phyloP scores from a whole-genome alignment of 2,888 invertebrate species.

The Lasioglossum morio region DNA sequence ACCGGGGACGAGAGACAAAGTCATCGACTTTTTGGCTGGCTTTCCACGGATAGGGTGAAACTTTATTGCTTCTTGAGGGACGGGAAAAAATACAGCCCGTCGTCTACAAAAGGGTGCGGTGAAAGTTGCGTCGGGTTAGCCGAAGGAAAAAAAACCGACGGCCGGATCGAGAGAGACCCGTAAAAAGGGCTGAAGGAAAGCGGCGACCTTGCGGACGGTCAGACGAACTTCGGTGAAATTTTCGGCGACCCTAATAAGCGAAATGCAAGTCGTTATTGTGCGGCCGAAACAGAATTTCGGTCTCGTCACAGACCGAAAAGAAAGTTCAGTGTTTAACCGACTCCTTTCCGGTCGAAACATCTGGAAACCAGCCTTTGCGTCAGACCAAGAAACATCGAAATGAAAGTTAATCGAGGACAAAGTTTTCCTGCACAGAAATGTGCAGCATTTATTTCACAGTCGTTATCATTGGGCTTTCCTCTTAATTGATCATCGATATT shows the following conservation, averaged over 20 bases:
- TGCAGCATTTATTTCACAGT: neutral
- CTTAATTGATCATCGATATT: neutral
- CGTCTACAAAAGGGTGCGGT: constrained; percentile 72
- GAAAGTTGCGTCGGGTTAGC: constrained; percentile 74
- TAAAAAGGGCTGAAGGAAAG: constrained; percentile 48
- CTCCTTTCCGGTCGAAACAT: neutral
- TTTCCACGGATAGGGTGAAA: constrained; percentile 69
- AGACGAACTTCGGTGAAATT: constrained; percentile 27
- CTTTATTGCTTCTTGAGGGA: constrained; percentile 68
- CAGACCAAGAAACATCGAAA: neutral
- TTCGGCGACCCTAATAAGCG: neutral
- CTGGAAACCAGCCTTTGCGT: neutral
- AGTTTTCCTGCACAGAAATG: neutral
- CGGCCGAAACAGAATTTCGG: neutral
- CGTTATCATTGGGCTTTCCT: neutral
- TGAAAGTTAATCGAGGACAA: neutral
- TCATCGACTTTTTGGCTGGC: constrained; percentile 58
- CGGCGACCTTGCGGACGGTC: constrained; percentile 40
- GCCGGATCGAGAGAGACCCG: constrained; percentile 28
- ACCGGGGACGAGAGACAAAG: constrained; percentile 21
- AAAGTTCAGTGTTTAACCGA: neutral
- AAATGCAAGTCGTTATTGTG: neutral
- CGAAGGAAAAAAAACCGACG: constrained; percentile 50
- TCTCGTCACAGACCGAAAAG: neutral
- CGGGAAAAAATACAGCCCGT: constrained; percentile 21